Percentiles rank a stretch among this genome's conserved stretches.
phyloP scores from a whole-genome alignment of 1,140 invertebrate species.

The Mya arenaria region DNA sequence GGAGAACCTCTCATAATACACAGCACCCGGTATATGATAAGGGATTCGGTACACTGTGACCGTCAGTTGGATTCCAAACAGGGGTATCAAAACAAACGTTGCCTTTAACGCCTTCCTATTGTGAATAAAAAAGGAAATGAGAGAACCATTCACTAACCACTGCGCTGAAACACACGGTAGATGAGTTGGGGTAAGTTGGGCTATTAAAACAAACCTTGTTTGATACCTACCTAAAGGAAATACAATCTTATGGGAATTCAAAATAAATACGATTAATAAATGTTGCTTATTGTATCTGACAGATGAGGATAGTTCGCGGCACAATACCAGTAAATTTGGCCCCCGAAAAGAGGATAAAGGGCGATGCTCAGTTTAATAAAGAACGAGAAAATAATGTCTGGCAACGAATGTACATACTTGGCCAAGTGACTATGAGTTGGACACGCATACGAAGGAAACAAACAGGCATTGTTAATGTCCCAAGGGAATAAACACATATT shows the following conservation, averaged over 20 bases:
- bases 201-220: not conserved
- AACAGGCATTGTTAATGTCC: too few relatives aligned
- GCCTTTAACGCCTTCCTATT: slow-evolving; percentile 86
- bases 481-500: too few relatives aligned
- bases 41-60: slow-evolving; percentile 89
- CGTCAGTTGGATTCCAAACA: slow-evolving; percentile 89
- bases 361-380: too few relatives aligned
- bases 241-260: not conserved
- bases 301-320: too few relatives aligned
- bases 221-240: not conserved
- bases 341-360: too few relatives aligned
- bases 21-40: slow-evolving; percentile 18
- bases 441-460: too few relatives aligned
- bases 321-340: too few relatives aligned
- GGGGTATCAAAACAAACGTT: slow-evolving; percentile 90
- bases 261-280: not conserved
- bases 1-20: slow-evolving; percentile 66
- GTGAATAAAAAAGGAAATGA: slow-evolving; percentile 34
- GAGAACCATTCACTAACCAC: too few relatives aligned
- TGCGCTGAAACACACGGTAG: not conserved
- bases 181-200: not conserved
- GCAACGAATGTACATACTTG: too few relatives aligned
- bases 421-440: too few relatives aligned
- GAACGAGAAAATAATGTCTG: too few relatives aligned
- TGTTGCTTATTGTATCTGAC: not conserved